A percentile compares a stretch with the other conserved stretches of the same genome.
Evolutionary conservation across 2,797 vertebrate genomes (phyloP).

Genomic region (Neostethus bicornis): DNA sequence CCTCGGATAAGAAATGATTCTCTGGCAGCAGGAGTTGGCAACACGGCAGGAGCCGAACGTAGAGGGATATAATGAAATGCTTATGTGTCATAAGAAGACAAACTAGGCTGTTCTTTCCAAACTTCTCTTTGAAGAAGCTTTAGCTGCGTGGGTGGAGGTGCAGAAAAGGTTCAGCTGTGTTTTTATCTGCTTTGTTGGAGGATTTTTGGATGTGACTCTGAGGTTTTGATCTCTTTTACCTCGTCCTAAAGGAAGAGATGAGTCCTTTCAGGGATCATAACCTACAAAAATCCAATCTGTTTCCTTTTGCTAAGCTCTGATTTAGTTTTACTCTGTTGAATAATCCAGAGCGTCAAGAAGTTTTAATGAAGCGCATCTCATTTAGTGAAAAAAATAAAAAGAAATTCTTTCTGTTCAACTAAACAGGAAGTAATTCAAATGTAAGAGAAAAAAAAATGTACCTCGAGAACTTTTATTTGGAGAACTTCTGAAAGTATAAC

Average conservation of each 20-base stretch:
- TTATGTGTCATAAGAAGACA: slow-evolving; percentile 26
- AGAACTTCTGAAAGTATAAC: too few relatives aligned
- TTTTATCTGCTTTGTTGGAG: slow-evolving; percentile 33
- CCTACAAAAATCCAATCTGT: slow-evolving; percentile 3
- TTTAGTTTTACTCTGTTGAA: background rate
- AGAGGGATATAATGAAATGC: slow-evolving; percentile 8
- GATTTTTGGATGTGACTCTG: slow-evolving; percentile 30
- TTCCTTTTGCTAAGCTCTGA: background rate
- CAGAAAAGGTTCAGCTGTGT: slow-evolving; percentile 34
- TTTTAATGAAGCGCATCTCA: too few relatives aligned
- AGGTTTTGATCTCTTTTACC: slow-evolving; percentile 21
- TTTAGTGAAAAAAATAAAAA: too few relatives aligned
- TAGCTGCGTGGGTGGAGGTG: slow-evolving; percentile 44
- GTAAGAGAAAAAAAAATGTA: too few relatives aligned
- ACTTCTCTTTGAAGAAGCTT: slow-evolving; percentile 24
- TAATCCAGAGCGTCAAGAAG: too few relatives aligned
- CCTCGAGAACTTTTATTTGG: too few relatives aligned
- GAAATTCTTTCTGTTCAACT: too few relatives aligned
- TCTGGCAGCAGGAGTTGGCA: slow-evolving; percentile 1
- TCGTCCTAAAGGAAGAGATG: slow-evolving; percentile 3
- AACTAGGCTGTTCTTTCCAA: slow-evolving; percentile 20
- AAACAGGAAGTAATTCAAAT: too few relatives aligned
- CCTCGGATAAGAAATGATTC: slow-evolving; percentile 6
- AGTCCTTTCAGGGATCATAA: slow-evolving; percentile 6
- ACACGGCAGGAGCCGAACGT: background rate